Base-by-base conservation (phyloP, 2,797 vertebrate genomes). In the Morus bassanus region DNA sequence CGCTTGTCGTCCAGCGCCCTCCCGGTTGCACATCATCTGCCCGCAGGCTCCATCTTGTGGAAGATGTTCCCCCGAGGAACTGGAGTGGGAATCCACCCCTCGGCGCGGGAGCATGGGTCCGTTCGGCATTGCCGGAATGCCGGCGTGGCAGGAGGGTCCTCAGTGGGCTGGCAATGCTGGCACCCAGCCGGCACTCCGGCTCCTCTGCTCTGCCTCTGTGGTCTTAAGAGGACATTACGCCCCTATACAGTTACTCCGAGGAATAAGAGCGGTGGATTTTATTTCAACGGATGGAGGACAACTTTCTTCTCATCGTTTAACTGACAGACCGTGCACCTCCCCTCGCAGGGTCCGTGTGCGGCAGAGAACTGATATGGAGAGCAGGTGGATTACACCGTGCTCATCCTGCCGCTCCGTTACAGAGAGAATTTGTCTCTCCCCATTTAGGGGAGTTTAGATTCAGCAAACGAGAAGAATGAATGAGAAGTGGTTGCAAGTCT, bases 31-130 rank as follows among this genome's bases (percentile, higher is more conserved):
- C 92, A 61, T 95, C 22, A 1, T 50, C 60, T 96, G 81, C 92
- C 92, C 39, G 7, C 92, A 93, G 53, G 96, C 95, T 96, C 95
- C 95, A 94, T 83, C 96, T 96, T n/a, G 87, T 96, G 96, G 95
- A 91, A 89, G 68, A 59, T 43, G 89, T 33, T 88, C 87, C 80
- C 93, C 30, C 0, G 17, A 56, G 88, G 78, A 89, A 48, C 46
- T 3, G 1, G 24, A 37, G 68, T 2, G 57, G 37, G 81, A 48
- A 68, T 27, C 7, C 27, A 12, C 21, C 63, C 59, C 16, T 37
- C 2, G 27, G 76, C 2, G 1, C 21, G 35, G 80, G 74, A 75
- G 4, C 6, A 2, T 27, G 79, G 63, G 13, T 51, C 61, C 18
- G 0, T 21, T 31, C 0, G 30, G 74, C 74, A 14, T 35, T 9